These are phyloP conservation scores for Heterodera schachtii DNA, from an alignment of 1,140 invertebrate species.

Conservation along the genomic window DNA sequence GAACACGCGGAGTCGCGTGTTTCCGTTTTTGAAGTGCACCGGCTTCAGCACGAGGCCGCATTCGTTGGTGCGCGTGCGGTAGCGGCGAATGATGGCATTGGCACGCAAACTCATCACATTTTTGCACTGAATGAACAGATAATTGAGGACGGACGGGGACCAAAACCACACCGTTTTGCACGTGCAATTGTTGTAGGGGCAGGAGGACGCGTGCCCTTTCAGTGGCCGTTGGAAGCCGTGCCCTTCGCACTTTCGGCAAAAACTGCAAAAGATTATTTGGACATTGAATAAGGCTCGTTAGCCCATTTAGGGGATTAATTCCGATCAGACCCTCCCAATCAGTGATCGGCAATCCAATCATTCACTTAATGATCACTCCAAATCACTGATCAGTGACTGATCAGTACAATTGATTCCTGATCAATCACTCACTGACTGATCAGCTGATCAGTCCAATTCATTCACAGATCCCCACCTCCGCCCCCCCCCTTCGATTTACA, in stretches of 20 bases:
- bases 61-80: constrained; percentile 61
- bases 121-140: constrained; percentile 47
- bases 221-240: constrained; percentile 58
- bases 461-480: no score
- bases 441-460: no score
- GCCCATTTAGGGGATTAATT: no score
- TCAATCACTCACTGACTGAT: no score
- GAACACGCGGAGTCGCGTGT: constrained; percentile 61
- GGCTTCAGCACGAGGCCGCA: constrained; percentile 64
- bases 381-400: no score
- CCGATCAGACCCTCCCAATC: no score
- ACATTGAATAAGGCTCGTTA: no score
- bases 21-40: constrained; percentile 65
- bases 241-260: constrained; percentile 64
- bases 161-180: constrained; percentile 57
- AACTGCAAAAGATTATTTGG: constrained; percentile 22
- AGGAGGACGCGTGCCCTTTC: constrained; percentile 61
- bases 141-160: not conserved
- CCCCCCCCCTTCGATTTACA: not conserved
- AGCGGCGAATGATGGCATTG: constrained; percentile 62
- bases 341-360: not conserved
- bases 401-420: no score
- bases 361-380: no score
- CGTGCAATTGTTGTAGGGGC: constrained; percentile 62
- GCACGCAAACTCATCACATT: constrained; percentile 65